Base-by-base conservation (phyloP, 2,888 invertebrate species). In the Pilophorus perplexus region DNA sequence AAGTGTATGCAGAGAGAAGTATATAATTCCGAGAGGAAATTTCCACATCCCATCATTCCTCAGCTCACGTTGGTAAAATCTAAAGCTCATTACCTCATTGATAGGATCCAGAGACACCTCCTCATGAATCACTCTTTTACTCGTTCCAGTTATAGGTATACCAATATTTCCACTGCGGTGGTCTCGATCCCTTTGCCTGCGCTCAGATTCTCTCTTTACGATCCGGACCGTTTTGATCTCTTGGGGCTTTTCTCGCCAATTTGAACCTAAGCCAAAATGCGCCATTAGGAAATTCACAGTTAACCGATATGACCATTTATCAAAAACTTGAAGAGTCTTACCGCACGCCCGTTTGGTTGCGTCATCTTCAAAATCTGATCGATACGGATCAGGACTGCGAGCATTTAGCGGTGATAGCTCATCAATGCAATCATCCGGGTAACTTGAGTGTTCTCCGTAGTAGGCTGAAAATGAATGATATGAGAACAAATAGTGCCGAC, bases 221-320 rank as follows among this genome's bases (percentile, higher is more conserved):
- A 94, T 93, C 67, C 94, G 83, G 16, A 95, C 94, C 0, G 94
- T 94, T 81, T 93, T 92, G 67, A 91, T 90, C 78, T 93, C 93
- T 76, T 88, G 85, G 73, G 79, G 77, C 69, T 91, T 91, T 75
- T 93, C 93, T 66, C 88, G 85, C 38, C 68, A 55, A 28, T 66
- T 44, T 20, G 66, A 66, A 46, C 48, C 67, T 62, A 23, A n/a
- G n/a, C n/a, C n/a, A n/a, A n/a, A n/a, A n/a, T n/a, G n/a, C n/a
- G n/a, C n/a, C 6, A 55, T 3, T 42, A 20, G 14, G 42, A 42
- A 42, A n/a, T 3, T 37, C 37, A 37, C 5, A 42, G 16, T 14
- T 40, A 8, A 1, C 6, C 14, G 14, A 4, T 42, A 42, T 10
- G 1, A 20, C n/a, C n/a, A n/a, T n/a, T n/a, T n/a, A n/a, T n/a